Base-by-base conservation (phyloP, 2,888 invertebrate species). In the Glyphotaelius pellucidus region DNA sequence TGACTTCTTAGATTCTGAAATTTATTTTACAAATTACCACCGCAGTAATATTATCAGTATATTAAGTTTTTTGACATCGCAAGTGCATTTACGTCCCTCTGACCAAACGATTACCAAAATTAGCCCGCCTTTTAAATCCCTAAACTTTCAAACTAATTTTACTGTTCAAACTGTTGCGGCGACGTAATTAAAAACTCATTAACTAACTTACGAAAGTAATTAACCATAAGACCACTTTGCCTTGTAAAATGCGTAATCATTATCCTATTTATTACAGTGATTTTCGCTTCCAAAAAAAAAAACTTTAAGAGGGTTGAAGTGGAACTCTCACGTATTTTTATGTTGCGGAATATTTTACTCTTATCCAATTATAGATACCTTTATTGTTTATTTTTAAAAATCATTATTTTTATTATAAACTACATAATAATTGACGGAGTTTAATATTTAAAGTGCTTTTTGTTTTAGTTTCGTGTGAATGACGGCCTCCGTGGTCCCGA, bases 121-220 rank as follows among this genome's bases (percentile, higher is more conserved):
- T 81, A 32, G 81, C 81, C 42, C 25, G n/a, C 25, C 11, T 38
- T 85, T 85, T 42, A 38, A n/a, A 38, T 85, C n/a, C 32, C 38
- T 84, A 35, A 32, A 84, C 31, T 84, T 81, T 84, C 25, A 38
- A 32, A 84, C 42, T 42, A 3, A 25, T 38, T 25, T 85, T 12
- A 85, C 38, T 85, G 15, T 35, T 67, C 67, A 88, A 88, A 88
- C 88, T 67, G 88, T 67, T 52, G 88, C 67, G 88, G 52, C 25
- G 25, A 67, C 31, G 67, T 88, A 88, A 88, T 88, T 88, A 88
- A 88, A 88, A 88, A 88, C 67, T 88, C 88, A 88, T 88, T 67
- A 88, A 31, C 31, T 79, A 88, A 88, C 88, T 88, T 88, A 88
- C 52, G 67, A 67, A 88, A 88, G 88, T 88, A 88, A 88, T 88